These are phyloP conservation scores for Cephonodes hylas DNA, from an alignment of 2,888 invertebrate genomes.

Conservation along the genomic window DNA sequence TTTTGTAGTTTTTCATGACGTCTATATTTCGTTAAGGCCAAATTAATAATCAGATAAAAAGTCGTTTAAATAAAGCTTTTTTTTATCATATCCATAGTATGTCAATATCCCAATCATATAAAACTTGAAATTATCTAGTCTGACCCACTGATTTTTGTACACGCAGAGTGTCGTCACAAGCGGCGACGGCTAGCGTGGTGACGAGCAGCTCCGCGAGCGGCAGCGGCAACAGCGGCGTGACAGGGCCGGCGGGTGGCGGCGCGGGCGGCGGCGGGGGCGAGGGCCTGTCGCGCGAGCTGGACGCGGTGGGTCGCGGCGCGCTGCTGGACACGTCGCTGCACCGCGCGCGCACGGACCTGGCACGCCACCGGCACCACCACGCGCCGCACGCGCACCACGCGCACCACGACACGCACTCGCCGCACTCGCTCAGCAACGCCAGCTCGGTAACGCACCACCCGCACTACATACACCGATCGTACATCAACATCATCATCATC, in stretches of 20 bases:
- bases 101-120: too few relatives aligned
- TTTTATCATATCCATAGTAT: too few relatives aligned
- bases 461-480: background rate
- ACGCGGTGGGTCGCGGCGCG: conserved; percentile 88
- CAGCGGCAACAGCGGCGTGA: conserved; percentile 9
- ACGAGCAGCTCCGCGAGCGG: background rate
- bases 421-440: conserved; percentile 81
- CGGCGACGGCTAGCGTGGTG: background rate
- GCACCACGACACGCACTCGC: conserved; percentile 64
- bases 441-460: conserved; percentile 72
- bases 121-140: too few relatives aligned
- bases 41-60: too few relatives aligned
- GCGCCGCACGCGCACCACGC: conserved; percentile 47
- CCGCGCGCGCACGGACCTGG: conserved; percentile 88
- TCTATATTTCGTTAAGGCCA: too few relatives aligned
- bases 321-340: conserved; percentile 93
- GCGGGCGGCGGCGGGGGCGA: conserved; percentile 24
- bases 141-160: conserved; percentile 12
- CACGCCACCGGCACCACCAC: conserved; percentile 81
- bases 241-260: conserved; percentile 12
- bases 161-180: background rate
- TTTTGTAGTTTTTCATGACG: too few relatives aligned
- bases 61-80: background rate
- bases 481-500: background rate
- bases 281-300: conserved; percentile 84